A percentile compares a stretch with the other conserved stretches of the same genome.
These are phyloP conservation scores for Carlito syrichta DNA, from an alignment of 2,113 vertebrate species.

Conservation along the genomic window DNA sequence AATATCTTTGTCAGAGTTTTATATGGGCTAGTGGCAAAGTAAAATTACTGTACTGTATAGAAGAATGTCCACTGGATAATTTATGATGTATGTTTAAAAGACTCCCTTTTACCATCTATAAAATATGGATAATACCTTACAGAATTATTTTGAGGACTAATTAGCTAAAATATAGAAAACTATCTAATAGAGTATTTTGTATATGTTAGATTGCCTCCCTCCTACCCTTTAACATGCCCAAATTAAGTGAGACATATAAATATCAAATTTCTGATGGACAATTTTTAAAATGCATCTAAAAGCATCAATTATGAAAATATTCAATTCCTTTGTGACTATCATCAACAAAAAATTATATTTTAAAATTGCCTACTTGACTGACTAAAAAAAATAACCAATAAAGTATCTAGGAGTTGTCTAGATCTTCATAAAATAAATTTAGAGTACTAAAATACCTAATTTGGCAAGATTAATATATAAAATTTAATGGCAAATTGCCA, in stretches of 20 bases:
- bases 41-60: background rate
- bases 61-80: background rate
- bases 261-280: background rate
- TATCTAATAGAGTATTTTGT: background rate
- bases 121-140: background rate
- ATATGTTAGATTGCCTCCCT: background rate
- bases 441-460: background rate
- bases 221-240: background rate
- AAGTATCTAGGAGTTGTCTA: background rate
- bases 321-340: background rate
- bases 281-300: background rate
- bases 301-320: background rate
- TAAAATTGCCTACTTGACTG: background rate
- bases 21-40: background rate
- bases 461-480: background rate
- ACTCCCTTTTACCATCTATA: background rate
- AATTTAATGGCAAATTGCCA: background rate
- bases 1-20: background rate
- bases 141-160: background rate
- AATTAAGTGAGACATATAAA: background rate
- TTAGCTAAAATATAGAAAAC: background rate
- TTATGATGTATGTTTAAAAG: background rate
- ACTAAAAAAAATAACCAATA: background rate
- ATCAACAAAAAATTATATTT: background rate
- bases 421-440: background rate